These are phyloP conservation scores for Cephus pygmeus DNA, from an alignment of 2,888 invertebrate genomes.

Conservation along the genomic window DNA sequence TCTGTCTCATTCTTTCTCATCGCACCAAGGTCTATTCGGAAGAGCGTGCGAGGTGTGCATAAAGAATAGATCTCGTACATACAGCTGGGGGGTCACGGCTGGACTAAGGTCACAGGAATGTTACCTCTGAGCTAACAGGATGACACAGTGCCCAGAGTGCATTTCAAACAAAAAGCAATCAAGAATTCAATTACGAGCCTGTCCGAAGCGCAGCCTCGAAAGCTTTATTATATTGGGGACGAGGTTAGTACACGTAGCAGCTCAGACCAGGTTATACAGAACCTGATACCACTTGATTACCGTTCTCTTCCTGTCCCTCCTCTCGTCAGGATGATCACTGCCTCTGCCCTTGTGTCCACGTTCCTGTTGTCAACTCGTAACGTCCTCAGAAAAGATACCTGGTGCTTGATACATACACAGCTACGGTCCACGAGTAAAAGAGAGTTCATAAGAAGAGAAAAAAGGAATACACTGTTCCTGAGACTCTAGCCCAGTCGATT, in stretches of 20 bases:
- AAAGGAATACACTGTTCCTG: background rate
- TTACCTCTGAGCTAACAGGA: slow-evolving; percentile 20
- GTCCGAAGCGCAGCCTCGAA: background rate
- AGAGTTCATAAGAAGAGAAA: background rate
- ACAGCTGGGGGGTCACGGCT: background rate
- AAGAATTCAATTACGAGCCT: slow-evolving; percentile 29
- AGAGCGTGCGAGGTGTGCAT: background rate
- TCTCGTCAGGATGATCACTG: background rate
- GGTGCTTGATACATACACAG: background rate
- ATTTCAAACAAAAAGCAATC: slow-evolving; percentile 32
- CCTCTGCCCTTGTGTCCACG: background rate
- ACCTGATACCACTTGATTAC: background rate
- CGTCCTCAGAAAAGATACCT: background rate
- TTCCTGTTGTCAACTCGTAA: background rate
- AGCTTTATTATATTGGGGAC: slow-evolving; percentile 17
- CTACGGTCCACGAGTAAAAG: background rate
- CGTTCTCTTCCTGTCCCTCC: background rate
- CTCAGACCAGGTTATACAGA: background rate
- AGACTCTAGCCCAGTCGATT: background rate
- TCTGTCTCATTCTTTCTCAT: background rate
- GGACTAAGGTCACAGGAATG: slow-evolving; percentile 22
- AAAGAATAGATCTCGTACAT: background rate
- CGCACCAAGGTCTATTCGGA: background rate
- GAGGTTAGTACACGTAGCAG: slow-evolving; percentile 6
- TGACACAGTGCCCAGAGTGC: slow-evolving; percentile 21